phyloP scores from a whole-genome alignment of 2,888 invertebrate genomes.

The Stenolophus ochropezus region DNA sequence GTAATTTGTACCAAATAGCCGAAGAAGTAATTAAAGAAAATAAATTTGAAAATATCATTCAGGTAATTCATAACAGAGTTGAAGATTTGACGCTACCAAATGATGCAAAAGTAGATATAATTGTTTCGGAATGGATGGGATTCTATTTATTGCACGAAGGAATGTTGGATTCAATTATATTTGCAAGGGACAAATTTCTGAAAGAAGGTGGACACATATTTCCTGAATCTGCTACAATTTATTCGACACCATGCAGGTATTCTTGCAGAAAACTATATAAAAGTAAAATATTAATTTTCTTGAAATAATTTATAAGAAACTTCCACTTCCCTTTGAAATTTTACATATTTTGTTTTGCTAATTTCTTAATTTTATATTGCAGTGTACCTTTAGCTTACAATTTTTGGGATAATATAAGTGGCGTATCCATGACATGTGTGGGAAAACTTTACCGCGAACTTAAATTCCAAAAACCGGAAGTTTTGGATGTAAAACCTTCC shows the following conservation, averaged over 20 bases:
- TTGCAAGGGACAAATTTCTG: constrained; percentile 87
- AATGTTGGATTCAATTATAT: constrained; percentile 93
- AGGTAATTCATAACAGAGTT: constrained; percentile 84
- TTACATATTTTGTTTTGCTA: no score
- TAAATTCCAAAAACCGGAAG: constrained; percentile 81
- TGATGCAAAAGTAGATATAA: constrained; percentile 86
- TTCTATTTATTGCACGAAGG: constrained; percentile 96
- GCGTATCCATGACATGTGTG: constrained; percentile 84
- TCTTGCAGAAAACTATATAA: background rate
- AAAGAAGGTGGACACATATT: constrained; percentile 84
- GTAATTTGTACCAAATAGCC: constrained; percentile 80
- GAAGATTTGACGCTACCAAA: constrained; percentile 83
- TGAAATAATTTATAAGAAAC: no score
- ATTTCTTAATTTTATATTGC: constrained; percentile 63
- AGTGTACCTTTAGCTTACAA: constrained; percentile 80
- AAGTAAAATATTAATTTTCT: background rate
- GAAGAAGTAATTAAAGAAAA: constrained; percentile 83
- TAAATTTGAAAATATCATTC: constrained; percentile 78
- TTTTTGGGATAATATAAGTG: constrained; percentile 87
- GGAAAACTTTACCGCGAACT: constrained; percentile 78
- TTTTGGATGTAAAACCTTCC: constrained; percentile 75
- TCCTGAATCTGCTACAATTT: constrained; percentile 84
- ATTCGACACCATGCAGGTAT: constrained; percentile 76
- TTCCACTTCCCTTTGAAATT: no score
- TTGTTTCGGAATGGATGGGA: constrained; percentile 99